These are phyloP conservation scores for Eira barbara DNA, from an alignment of 2,113 vertebrate species.

Conservation along the genomic window DNA sequence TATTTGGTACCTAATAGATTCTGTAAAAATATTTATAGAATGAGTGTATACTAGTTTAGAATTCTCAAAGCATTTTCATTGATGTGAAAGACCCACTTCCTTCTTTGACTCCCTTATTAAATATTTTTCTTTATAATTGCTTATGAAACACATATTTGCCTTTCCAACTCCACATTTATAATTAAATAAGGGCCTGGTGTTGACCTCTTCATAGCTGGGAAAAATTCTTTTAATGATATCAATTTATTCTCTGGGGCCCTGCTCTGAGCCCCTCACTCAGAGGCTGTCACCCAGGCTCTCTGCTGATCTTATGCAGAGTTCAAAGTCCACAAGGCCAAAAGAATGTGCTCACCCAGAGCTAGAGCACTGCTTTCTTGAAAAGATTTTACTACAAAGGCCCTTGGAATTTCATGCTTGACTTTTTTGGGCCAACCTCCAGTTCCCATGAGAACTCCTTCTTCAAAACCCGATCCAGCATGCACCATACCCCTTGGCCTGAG, in stretches of 20 bases:
- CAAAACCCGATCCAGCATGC: not conserved
- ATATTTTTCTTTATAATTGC: slow-evolving; percentile 4
- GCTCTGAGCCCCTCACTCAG: not conserved
- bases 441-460: not conserved
- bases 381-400: not conserved
- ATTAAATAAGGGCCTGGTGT: not conserved
- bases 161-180: not conserved
- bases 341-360: not conserved
- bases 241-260: not conserved
- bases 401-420: not conserved
- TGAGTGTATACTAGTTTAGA: not conserved
- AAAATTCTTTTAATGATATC: not conserved
- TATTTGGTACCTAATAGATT: not conserved
- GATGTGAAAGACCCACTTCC: not conserved
- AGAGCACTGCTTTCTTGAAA: too few species aligned
- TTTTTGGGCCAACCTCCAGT: not conserved
- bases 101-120: not conserved
- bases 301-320: not conserved
- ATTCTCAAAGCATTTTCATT: slow-evolving; percentile 19
- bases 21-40: not conserved
- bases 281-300: not conserved
- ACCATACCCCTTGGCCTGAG: not conserved
- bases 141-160: not conserved
- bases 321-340: not conserved
- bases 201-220: not conserved